Conservation (phyloP, 35 echinoderm and acorn worm genomes). For the Patiria miniata region DNA sequence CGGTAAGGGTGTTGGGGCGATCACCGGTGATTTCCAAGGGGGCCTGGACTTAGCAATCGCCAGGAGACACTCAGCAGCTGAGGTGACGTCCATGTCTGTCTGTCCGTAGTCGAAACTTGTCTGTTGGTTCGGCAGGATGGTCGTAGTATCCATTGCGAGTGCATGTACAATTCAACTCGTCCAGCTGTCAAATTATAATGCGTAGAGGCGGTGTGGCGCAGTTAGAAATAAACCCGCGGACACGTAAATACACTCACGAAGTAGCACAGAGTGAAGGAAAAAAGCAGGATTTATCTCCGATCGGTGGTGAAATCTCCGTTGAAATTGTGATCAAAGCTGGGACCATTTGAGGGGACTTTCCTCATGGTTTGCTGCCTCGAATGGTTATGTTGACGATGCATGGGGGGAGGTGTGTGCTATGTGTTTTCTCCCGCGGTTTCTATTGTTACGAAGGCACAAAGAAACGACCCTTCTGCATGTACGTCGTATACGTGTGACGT, state of each 20-base stretch:
- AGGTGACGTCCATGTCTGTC: slow-evolving; percentile 64
- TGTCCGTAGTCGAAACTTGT: slow-evolving; percentile 15
- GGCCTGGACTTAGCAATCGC: slow-evolving; percentile 82
- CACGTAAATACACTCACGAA: too few relatives aligned
- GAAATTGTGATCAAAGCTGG: neutral
- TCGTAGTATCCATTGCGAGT: neutral
- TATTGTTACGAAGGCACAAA: slow-evolving; percentile 28
- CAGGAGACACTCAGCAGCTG: slow-evolving; percentile 86
- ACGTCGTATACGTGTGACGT: neutral
- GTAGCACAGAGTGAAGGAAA: too few relatives aligned
- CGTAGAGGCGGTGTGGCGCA: slow-evolving; percentile 4
- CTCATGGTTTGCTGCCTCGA: neutral
- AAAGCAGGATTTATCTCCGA: neutral
- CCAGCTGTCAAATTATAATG: slow-evolving; percentile 46
- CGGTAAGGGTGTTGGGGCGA: neutral
- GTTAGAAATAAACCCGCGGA: slow-evolving; percentile 6
- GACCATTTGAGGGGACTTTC: neutral
- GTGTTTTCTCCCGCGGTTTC: neutral
- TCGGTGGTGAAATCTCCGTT: neutral
- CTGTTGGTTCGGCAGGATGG: neutral
- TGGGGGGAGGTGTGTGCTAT: neutral
- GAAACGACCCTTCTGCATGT: neutral
- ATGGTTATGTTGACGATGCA: neutral
- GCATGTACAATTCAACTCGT: neutral
- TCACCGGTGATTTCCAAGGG: slow-evolving; percentile 40